Base-by-base conservation (phyloP, 92 coral and sea anemone genomes). In the Chrysogorgia sp. region DNA sequence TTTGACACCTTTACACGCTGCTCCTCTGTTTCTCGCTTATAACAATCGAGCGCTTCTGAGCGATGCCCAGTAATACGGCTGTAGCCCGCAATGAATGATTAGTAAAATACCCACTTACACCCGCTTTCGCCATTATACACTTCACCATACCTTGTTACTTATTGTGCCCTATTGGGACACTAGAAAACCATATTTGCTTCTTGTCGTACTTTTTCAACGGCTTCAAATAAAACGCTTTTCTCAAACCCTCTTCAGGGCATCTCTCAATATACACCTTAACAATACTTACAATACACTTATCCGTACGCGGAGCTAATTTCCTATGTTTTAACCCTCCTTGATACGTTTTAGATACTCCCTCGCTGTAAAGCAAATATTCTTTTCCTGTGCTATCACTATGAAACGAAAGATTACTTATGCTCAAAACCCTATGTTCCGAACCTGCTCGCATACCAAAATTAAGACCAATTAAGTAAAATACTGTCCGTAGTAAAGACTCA, bases 51-150 rank as follows among this genome's bases (percentile, higher is more conserved):
- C 14, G 69, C 70, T 56, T 55, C 78, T 10, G 68, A 80, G 67
- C 84, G 68, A 68, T 80, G 77, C 49, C 77, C 77, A 53, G 84
- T 80, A 17, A 67, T 68, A 22, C 77, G 29, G 40, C 34, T 61
- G 67, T 17, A 17, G 40, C 7, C 20, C 28, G 41, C 24, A 35
- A 65, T 14, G 45, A 43, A 34, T 35, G 45, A 34, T 65, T 65
- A n/a, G 72, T 15, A 13, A 63, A 7, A 47, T 47, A 47, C 7
- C 53, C 53, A 12, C 15, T 47, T 47, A 47, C 53, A 47, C n/a
- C 53, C 53, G 53, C n/a, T 7, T 47, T n/a, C 7, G 17, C 15
- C 53, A 47, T 47, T n/a, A n/a, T n/a, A n/a, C n/a, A n/a, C 37
- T 74, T 53, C 15, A 56, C 80, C 80, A 74, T 74, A 56, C 70